Base-by-base conservation (phyloP, 2,888 invertebrate genomes). In the Chloromyia formosa region DNA sequence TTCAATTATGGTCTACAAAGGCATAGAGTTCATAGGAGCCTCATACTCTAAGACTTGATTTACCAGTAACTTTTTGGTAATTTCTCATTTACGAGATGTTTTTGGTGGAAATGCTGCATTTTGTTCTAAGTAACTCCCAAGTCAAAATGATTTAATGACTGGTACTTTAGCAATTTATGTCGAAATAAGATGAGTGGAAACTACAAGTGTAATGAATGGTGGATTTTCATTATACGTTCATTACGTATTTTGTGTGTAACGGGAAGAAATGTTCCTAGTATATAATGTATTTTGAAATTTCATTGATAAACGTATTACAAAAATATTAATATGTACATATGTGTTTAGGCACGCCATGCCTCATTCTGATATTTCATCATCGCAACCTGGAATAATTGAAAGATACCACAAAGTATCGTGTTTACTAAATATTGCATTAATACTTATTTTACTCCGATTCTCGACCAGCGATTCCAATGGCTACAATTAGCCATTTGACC, bases 1-100 rank as follows among this genome's bases (percentile, higher is more conserved):
- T 69, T 23, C 68, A 53, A 53, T 54, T 69, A 69, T 54, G 54
- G 27, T 16, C 27, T 27, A 53, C 53, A 27, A 54, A 54, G 27
- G 68, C 68, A 69, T 69, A 69, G 53, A 35, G 68, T 54, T 69
- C 68, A 23, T 62, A 40, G 16, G 35, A 62, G 40, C 62, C 40
- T n/a, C 40, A 62, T 22, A 62, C 62, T 16, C 40, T 40, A 23
- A 9, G 62, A n/a, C 40, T 27, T 14, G 12, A 62, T 35, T 40
- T 40, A 62, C n/a, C 14, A 14, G 62, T 18, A 62, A 62, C 62
- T 62, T 40, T 35, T 62, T 62, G 40, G 62, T 62, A 35, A 62
- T 62, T 62, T 16, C 62, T 62, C 40, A 62, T 61, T 61, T 35
- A 61, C 61, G 27, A 35, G 35, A n/a, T 12, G 10, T 10, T 56